phyloP scores from a whole-genome alignment of 2,113 vertebrate genomes.

The Proterorhinus semilunaris region DNA sequence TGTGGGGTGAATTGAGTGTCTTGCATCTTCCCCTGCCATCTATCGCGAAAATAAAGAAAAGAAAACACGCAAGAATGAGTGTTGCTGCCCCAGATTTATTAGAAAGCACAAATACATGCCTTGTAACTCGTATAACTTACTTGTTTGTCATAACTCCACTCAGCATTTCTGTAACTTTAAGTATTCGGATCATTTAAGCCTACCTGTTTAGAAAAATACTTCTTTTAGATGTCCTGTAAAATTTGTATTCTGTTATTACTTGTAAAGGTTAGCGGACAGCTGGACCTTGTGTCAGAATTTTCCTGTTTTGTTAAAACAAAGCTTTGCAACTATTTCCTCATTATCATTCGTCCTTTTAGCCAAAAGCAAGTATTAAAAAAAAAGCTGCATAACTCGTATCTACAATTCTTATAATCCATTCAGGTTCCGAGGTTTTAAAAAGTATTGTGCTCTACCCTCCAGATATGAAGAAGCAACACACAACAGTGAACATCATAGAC shows the following conservation, averaged over 20 bases:
- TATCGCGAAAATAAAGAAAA: no score
- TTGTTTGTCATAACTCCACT: no score
- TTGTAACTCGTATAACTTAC: no score
- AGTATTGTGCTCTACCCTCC: neutral
- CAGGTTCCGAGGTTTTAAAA: neutral
- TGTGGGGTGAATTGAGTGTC: no score
- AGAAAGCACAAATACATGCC: no score
- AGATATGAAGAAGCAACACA: neutral
- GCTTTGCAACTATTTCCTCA: neutral
- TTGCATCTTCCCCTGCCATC: no score
- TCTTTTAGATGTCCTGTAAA: neutral
- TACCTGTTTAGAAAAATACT: no score
- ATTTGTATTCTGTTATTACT: no score
- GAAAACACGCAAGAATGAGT: no score
- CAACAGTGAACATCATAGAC: neutral
- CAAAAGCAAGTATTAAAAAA: neutral
- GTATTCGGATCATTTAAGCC: no score
- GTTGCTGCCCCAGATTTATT: no score
- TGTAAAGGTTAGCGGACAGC: neutral
- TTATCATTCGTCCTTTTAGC: neutral
- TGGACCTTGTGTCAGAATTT: neutral
- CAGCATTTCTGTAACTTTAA: no score
- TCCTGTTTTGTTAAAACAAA: neutral
- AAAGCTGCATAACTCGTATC: neutral
- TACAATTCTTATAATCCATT: neutral